These are phyloP conservation scores for Octopus sinensis DNA, from an alignment of 1,140 invertebrate species.

Conservation along the genomic window DNA sequence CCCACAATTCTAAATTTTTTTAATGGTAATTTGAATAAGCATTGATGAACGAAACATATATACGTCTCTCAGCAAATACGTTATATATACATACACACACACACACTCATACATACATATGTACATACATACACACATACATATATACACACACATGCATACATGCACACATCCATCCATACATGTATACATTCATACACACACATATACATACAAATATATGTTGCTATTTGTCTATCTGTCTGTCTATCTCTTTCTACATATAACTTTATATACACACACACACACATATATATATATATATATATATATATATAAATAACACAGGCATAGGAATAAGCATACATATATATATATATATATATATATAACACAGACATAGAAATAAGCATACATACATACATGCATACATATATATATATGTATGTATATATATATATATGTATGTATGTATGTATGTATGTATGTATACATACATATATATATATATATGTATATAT, in stretches of 20 bases:
- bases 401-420: too few relatives aligned
- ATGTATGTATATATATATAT: too few relatives aligned
- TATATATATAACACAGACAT: too few relatives aligned
- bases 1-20: neutral
- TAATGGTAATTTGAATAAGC: too few relatives aligned
- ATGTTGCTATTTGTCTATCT: neutral
- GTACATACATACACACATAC: neutral
- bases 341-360: too few relatives aligned
- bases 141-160: neutral
- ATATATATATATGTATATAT: too few relatives aligned
- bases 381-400: too few relatives aligned
- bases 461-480: too few relatives aligned
- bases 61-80: neutral
- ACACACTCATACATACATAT: neutral
- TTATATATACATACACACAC: neutral
- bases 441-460: too few relatives aligned
- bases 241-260: too few relatives aligned
- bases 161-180: neutral
- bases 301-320: neutral
- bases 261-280: too few relatives aligned
- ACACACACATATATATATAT: neutral
- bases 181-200: neutral
- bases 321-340: too few relatives aligned
- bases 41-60: neutral
- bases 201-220: neutral